Conservation (phyloP, 2,797 vertebrate species). For the Dallia pectoralis region DNA sequence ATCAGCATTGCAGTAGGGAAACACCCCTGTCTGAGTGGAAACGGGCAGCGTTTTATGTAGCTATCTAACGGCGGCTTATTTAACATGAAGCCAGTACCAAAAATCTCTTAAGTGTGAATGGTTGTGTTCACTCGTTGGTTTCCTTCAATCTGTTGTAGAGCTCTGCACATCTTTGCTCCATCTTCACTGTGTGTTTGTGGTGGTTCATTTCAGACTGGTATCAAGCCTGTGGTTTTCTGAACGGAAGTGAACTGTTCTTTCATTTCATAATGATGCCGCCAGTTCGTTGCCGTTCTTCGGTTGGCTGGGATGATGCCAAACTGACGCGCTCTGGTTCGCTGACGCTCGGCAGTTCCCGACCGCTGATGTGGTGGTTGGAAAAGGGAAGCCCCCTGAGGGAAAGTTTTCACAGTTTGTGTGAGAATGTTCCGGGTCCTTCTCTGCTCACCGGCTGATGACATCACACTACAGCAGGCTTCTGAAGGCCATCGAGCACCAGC, state of each 20-base stretch:
- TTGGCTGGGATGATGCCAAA: neutral
- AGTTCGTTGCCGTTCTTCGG: neutral
- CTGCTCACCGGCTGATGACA: neutral
- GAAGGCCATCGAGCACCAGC: neutral
- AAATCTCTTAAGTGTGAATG: neutral
- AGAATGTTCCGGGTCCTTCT: neutral
- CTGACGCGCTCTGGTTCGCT: neutral
- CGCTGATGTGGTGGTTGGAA: neutral
- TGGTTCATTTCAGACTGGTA: neutral
- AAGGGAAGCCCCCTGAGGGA: neutral
- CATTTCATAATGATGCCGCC: neutral
- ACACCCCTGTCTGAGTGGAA: too few species aligned
- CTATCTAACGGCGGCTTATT: neutral
- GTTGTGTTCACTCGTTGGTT: neutral
- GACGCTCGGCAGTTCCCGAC: neutral
- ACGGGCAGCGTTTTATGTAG: neutral
- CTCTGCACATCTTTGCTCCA: neutral
- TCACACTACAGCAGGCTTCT: neutral
- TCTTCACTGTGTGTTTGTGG: neutral
- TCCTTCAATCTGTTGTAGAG: neutral
- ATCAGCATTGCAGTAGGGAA: too few species aligned
- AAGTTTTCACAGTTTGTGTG: neutral
- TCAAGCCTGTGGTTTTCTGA: neutral
- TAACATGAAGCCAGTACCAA: neutral
- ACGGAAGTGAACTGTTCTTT: neutral